Base-by-base conservation (phyloP, 2,797 vertebrate genomes). In the Monodelphis domestica region DNA sequence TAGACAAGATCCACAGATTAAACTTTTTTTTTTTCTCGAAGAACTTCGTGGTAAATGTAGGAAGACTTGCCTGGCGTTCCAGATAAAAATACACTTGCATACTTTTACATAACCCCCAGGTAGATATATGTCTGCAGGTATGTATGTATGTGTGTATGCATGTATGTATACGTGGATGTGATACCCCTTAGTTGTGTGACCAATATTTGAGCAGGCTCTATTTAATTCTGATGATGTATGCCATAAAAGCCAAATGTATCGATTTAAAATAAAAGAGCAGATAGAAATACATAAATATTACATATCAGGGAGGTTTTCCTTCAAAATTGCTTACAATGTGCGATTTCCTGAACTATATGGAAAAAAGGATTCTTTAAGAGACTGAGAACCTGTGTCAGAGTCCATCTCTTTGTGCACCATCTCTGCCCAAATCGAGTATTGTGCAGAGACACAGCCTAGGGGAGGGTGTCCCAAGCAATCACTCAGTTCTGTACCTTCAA, bases 1-100 rank as follows among this genome's bases (percentile, higher is more conserved):
- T 97, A 98, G 97, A 97, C 94, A 98, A 98, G 97, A 98, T 96
- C 95, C 97, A 94, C 90, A 94, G 97, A 97, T 98, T 98, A 97
- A 98, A 98, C 96, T 98, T 98, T 98, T 97, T 95, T 95, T 96
- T 95, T 87, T 91, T 97, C 97, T 98, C 97, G 94, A 10, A 97
- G 97, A 98, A 98, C 97, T 98, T 98, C 95, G 97, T 96, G 97
- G 96, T 94, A 97, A 98, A 97, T 59, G 1, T 93, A 87, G 84
- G 63, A 94, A 91, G 96, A 96, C 91, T 89, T 96, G 89, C 94
- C 84, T 90, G 88, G 89, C n/a, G 94, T 91, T 89, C 89, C 51
- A 93, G 93, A 91, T 26, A 0, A 54, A 93, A 95, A 95, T 89
- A 92, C 6, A 28, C 12, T 87, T 54, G 5, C 12, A 63, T 57